Percentiles rank a stretch among this genome's conserved stretches.
These are phyloP conservation scores for Polypterus senegalus DNA, from an alignment of 2,113 vertebrate species.

Conservation along the genomic window DNA sequence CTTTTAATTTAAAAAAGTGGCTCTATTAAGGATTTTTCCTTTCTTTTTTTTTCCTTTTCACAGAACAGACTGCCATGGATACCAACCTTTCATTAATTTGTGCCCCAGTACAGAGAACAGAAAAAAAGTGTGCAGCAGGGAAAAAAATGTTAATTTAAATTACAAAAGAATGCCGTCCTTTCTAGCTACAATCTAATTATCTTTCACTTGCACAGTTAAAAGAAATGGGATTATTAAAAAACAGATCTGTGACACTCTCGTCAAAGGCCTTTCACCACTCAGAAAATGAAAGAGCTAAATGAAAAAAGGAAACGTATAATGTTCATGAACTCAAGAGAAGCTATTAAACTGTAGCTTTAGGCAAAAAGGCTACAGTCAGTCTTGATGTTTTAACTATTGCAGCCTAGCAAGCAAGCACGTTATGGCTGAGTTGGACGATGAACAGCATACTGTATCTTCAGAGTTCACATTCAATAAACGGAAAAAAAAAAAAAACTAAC, in stretches of 20 bases:
- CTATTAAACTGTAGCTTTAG: constrained; percentile 64
- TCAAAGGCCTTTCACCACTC: constrained; percentile 45
- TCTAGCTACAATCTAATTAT: constrained; percentile 61
- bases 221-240: constrained; percentile 60
- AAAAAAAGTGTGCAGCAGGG: constrained; percentile 21
- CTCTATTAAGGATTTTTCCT: constrained; percentile 33
- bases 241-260: constrained; percentile 63
- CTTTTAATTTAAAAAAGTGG: too few relatives aligned
- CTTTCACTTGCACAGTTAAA: constrained; percentile 52
- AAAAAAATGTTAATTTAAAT: constrained; percentile 59
- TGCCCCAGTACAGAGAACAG: constrained; percentile 26
- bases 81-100: constrained; percentile 49
- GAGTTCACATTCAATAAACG: not conserved
- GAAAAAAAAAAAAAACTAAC: too few relatives aligned
- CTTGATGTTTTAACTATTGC: constrained; percentile 61
- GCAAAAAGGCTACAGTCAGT: constrained; percentile 48
- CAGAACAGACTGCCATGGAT: constrained; percentile 43
- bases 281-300: constrained; percentile 11
- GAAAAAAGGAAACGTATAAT: constrained; percentile 34
- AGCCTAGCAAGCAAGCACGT: constrained; percentile 8
- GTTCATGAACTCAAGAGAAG: constrained; percentile 51
- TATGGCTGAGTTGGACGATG: not conserved
- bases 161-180: constrained; percentile 61
- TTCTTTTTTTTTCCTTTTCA: constrained; percentile 20
- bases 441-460: not conserved